Evolutionary conservation across 2,888 invertebrate species (phyloP), one percentile per base, ranked within the genome.

Genomic region (Aleiodes leptofemur): DNA sequence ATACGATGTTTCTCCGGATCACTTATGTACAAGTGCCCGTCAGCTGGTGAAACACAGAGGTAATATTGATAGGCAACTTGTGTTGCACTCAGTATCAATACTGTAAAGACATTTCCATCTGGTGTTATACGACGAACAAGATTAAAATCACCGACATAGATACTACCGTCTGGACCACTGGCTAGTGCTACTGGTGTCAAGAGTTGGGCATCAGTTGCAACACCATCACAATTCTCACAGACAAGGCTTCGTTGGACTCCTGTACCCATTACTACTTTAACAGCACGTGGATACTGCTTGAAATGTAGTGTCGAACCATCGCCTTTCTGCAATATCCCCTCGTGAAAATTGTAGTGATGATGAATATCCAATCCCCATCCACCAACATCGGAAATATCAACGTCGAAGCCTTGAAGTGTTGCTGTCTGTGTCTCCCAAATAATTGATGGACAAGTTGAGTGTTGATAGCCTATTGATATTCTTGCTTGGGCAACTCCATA

Each of bases 331-430:
- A 99, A 91, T 79, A 99, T 98, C 90, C 94, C 98, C 91, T 99
- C 98, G 87, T 98, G 97, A 92, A 98, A 98, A 90, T 99, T 99
- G 90, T 98, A 98, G 89, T 98, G 97, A 90, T 99, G 99, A 90
- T 99, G 98, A 79, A 98, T 97, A 88, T 99, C 97, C 72, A 99
- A 91, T 69, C 98, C 98, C 98, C 98, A 99, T 64, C 98, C 98
- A 0, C 98, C 98, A 72, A 98, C 96, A 88, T 98, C 98, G 0
- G 98, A 97, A 80, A 98, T 98, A 85, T 97, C 97, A 69, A 98
- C 97, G 89, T 98, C 98, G 90, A 97, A 98, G 29, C 98, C 98
- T 89, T 97, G 96, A 83, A 99, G 90, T 51, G 96, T 96, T 1
- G 97, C 96, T 0, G 97, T 97, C 90, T 97, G 96, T 3, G 96